A percentile compares a stretch with the other conserved stretches of the same genome.
These are phyloP conservation scores for Ladona fulva DNA, from an alignment of 1,140 invertebrate genomes.

Conservation along the genomic window DNA sequence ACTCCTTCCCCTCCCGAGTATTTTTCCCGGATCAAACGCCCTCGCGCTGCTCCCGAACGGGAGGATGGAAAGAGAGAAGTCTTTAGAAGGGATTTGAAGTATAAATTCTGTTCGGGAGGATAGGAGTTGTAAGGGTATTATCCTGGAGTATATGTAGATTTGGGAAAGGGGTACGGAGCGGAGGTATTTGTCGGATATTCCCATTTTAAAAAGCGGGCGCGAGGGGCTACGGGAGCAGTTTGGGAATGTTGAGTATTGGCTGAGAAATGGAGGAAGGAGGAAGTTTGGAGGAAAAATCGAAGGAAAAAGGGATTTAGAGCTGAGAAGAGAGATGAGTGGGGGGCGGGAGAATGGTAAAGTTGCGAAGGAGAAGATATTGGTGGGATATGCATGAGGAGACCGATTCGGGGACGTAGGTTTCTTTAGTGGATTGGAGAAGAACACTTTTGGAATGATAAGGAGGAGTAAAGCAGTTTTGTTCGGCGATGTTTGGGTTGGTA, in stretches of 20 bases:
- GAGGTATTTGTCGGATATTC: too few relatives aligned
- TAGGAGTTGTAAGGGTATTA: not conserved
- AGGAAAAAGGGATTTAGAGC: not conserved
- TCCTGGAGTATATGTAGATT: not conserved
- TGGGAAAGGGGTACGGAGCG: too few relatives aligned
- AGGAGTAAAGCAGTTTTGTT: not conserved
- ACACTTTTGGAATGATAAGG: not conserved
- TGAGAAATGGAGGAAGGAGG: not conserved
- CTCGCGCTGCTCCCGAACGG: not conserved
- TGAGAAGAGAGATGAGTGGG: not conserved
- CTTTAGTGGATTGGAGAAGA: not conserved
- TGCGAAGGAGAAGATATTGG: not conserved
- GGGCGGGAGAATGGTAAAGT: not conserved
- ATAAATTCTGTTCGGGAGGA: conserved; percentile 1
- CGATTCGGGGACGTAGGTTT: too few relatives aligned
- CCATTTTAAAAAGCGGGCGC: not conserved
- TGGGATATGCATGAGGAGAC: not conserved
- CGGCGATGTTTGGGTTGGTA: not conserved
- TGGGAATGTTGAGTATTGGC: not conserved
- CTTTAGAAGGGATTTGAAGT: not conserved
- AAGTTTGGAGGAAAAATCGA: conserved; percentile 1
- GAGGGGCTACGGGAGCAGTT: too few relatives aligned
- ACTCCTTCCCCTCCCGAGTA: not conserved
- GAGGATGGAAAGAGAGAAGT: not conserved
- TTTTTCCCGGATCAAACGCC: not conserved